Conservation (phyloP, 2,113 vertebrate species). For the Suricata suricatta region DNA sequence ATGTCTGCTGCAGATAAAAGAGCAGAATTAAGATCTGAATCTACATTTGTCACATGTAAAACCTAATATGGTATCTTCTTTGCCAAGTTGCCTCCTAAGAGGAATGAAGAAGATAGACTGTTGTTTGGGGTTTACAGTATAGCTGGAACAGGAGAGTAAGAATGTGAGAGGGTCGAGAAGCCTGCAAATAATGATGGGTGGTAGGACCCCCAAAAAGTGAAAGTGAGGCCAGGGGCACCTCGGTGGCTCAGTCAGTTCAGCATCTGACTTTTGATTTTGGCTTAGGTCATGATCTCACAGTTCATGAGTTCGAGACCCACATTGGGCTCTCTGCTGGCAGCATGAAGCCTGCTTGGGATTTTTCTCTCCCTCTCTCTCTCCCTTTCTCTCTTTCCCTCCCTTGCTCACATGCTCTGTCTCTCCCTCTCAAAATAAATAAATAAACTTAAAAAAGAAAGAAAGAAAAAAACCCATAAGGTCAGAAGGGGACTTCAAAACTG, state of each 20-base stretch:
- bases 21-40: neutral
- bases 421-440: too few species aligned
- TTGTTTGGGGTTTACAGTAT: neutral
- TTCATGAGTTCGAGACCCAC: too few species aligned
- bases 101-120: neutral
- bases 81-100: neutral
- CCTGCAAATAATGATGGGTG: neutral
- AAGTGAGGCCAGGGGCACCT: neutral
- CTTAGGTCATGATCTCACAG: too few species aligned
- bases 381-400: too few species aligned
- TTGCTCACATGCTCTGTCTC: too few species aligned
- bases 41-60: neutral
- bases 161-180: neutral
- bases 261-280: too few species aligned
- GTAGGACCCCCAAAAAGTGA: neutral
- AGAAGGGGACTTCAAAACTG: neutral
- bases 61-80: neutral
- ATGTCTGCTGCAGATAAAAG: neutral
- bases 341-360: too few species aligned
- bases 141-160: neutral
- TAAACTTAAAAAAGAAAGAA: too few species aligned
- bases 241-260: too few species aligned
- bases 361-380: too few species aligned
- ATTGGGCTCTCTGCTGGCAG: too few species aligned
- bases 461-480: neutral